Conservation (phyloP, 2,888 invertebrate genomes). For the Orgyia antiqua region DNA sequence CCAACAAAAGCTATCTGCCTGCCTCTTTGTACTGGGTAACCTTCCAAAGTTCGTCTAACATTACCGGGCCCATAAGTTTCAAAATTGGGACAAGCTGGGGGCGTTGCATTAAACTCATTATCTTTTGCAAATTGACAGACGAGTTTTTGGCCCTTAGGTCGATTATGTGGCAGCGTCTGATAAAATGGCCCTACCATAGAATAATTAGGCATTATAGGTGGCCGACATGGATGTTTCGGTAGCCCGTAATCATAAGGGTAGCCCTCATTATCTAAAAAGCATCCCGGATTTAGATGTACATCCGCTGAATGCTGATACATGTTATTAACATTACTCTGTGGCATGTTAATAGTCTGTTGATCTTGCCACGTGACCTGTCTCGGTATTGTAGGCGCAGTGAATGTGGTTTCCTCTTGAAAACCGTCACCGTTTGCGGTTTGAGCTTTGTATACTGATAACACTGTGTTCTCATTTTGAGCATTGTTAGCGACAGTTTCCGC, state of each 20-base stretch:
- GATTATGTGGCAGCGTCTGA: slow-evolving; percentile 87
- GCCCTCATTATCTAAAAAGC: slow-evolving; percentile 87
- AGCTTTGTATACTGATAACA: slow-evolving; percentile 64
- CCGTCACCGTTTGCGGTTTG: slow-evolving; percentile 52
- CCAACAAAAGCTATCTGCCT: slow-evolving; percentile 71
- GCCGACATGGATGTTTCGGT: slow-evolving; percentile 79
- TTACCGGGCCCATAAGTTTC: slow-evolving; percentile 70
- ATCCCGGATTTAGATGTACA: slow-evolving; percentile 86
- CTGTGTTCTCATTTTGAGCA: slow-evolving; percentile 65
- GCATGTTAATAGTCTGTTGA: slow-evolving; percentile 70
- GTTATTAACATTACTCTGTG: slow-evolving; percentile 66
- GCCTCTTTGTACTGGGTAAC: slow-evolving; percentile 82
- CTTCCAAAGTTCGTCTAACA: slow-evolving; percentile 88
- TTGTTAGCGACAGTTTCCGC: slow-evolving; percentile 80
- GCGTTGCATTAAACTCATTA: slow-evolving; percentile 63
- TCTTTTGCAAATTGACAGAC: slow-evolving; percentile 72
- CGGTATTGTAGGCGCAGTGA: slow-evolving; percentile 57
- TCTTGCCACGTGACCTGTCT: slow-evolving; percentile 78
- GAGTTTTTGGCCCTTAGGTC: slow-evolving; percentile 76
- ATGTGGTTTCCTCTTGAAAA: slow-evolving; percentile 67
- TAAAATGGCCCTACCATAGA: slow-evolving; percentile 78
- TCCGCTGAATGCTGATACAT: slow-evolving; percentile 84
- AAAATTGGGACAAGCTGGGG: slow-evolving; percentile 57
- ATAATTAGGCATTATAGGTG: slow-evolving; percentile 66
- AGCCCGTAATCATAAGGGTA: slow-evolving; percentile 88